These are phyloP conservation scores for Protonibea diacanthus DNA, from an alignment of 2,797 vertebrate species.

Conservation along the genomic window DNA sequence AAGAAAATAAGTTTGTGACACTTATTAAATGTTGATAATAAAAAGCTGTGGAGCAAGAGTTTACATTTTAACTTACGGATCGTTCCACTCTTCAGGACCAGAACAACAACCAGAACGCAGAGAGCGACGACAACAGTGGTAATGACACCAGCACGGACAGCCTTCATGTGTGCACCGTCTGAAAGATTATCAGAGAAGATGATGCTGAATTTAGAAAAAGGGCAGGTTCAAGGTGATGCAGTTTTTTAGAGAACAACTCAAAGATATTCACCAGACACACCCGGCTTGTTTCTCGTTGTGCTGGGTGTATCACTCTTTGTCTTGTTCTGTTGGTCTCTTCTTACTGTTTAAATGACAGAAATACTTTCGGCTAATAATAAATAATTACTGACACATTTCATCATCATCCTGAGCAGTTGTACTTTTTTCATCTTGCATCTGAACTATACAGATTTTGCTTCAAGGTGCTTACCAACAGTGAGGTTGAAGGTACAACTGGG, in stretches of 20 bases:
- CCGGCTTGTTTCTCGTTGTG: too few relatives aligned
- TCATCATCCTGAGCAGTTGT: too few relatives aligned
- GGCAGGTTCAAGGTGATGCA: too few relatives aligned
- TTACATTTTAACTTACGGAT: neutral
- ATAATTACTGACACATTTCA: neutral
- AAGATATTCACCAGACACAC: neutral
- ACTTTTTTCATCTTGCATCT: neutral
- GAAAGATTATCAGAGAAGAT: neutral
- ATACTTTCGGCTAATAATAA: too few relatives aligned
- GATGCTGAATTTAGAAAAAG: too few relatives aligned
- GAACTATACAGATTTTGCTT: neutral
- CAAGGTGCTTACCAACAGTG: neutral
- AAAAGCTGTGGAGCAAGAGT: neutral
- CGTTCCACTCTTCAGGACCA: neutral
- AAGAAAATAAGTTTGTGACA: too few relatives aligned
- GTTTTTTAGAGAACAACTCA: neutral
- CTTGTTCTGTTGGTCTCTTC: neutral
- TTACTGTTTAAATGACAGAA: neutral
- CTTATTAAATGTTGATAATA: too few relatives aligned
- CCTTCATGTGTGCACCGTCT: neutral
- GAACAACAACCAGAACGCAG: neutral
- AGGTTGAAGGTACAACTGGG: accelerated
- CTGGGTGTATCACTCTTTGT: too few relatives aligned
- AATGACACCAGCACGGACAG: neutral
- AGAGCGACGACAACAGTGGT: neutral